phyloP scores from a whole-genome alignment of 2,888 invertebrate genomes.

The Apotomis betuletana region DNA sequence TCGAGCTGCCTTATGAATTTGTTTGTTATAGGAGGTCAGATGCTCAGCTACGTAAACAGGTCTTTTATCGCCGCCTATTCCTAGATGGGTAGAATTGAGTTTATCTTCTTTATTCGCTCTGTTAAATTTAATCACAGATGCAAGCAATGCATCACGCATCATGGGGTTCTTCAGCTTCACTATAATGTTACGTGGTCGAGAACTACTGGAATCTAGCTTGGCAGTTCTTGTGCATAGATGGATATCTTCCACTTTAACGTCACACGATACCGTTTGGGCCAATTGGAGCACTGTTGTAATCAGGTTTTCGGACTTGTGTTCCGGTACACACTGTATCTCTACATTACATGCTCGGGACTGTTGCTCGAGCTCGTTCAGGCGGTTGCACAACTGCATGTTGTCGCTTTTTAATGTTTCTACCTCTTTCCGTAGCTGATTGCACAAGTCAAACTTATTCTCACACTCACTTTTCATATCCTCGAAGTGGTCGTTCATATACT shows the following conservation, averaged over 20 bases:
- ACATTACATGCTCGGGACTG: too few relatives aligned
- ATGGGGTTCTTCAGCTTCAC: neutral
- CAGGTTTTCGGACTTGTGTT: neutral
- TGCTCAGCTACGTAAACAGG: neutral
- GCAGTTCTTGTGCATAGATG: constrained; percentile 2
- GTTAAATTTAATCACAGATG: neutral
- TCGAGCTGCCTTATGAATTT: neutral
- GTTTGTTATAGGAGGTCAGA: neutral
- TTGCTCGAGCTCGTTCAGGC: too few relatives aligned
- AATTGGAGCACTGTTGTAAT: neutral
- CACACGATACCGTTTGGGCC: neutral
- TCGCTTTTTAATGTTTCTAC: too few relatives aligned
- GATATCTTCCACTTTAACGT: neutral
- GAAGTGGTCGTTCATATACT: neutral
- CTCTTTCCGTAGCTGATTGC: too few relatives aligned
- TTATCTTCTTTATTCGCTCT: neutral
- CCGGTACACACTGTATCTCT: too few relatives aligned
- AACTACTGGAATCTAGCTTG: constrained; percentile 1
- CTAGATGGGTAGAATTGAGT: neutral
- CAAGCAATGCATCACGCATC: neutral
- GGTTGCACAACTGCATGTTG: too few relatives aligned
- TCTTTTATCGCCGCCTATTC: constrained; percentile 4
- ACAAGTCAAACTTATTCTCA: too few relatives aligned
- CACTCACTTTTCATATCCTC: neutral
- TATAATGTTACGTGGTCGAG: neutral